Conservation (phyloP, 2,113 vertebrate genomes). For the Ellobius talpinus region DNA sequence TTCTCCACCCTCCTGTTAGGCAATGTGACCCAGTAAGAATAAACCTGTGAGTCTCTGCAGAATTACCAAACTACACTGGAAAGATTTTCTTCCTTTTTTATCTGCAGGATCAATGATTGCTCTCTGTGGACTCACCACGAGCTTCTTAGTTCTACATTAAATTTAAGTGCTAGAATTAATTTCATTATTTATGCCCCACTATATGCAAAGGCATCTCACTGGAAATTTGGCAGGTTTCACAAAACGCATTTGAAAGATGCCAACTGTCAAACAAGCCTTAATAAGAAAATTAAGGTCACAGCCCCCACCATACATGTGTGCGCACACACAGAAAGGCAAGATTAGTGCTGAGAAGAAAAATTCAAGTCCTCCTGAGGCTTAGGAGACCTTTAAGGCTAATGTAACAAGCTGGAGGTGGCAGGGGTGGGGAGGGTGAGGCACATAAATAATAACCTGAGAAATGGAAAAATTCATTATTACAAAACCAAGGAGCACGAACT, state of each 20-base stretch:
- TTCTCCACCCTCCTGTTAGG: conserved; percentile 11
- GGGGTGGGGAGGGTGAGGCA: neutral
- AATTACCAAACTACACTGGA: conserved; percentile 52
- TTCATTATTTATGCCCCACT: conserved; percentile 38
- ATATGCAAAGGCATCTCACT: conserved; percentile 48
- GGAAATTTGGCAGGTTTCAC: conserved; percentile 59
- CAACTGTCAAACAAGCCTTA: conserved; percentile 41
- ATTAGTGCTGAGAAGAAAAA: neutral
- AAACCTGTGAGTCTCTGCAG: conserved; percentile 16
- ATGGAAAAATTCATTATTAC: neutral
- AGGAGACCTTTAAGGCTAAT: neutral
- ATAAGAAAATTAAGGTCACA: conserved; percentile 40
- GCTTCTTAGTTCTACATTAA: conserved; percentile 61
- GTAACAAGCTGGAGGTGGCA: neutral
- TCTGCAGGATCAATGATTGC: conserved; percentile 34
- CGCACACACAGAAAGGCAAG: neutral
- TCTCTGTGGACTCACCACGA: conserved; percentile 35
- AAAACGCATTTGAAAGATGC: conserved; percentile 16
- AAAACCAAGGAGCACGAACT: neutral
- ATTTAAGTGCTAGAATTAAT: conserved; percentile 27
- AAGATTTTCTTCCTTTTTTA: conserved; percentile 25
- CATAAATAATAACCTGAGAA: conserved; percentile 20
- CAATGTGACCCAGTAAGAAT: conserved; percentile 26
- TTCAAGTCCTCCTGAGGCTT: neutral
- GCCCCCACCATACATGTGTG: no score